Evolutionary conservation across 2,797 vertebrate genomes (phyloP), one percentile per base, ranked within the genome.

Genomic region (Diceros bicornis): DNA sequence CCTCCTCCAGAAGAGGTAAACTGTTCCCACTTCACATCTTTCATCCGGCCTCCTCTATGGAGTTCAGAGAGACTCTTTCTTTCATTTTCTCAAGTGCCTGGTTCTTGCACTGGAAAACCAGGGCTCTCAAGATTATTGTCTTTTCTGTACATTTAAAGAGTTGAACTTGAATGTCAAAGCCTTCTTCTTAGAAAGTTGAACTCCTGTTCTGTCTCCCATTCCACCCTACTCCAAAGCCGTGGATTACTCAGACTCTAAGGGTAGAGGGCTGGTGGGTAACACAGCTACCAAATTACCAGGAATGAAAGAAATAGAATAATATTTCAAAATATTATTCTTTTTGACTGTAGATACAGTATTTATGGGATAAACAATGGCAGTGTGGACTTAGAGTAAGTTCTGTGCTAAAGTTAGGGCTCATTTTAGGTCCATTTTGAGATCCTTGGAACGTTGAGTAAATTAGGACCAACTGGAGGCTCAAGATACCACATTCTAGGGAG

Each of bases 91-190:
- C 79, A 85, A 75, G 62, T 37, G 52, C 47, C 34, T 77, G 34
- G 14, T n/a, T 82, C 59, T 81, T 57, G 18, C 6, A 16, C 34
- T 52, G 50, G 37, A 93, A 95, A 93, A 85, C 41, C 57, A 78
- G 44, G 23, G 32, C 78, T 82, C 75, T 94, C 50, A 77, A 86
- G 68, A 72, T 86, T 74, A 82, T 47, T 50, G 11, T 85, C 68
- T 86, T 89, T 34, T 86, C 71, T 85, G 84, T 75, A 89, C 94
- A 95, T 92, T 95, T 52, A 75, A 94, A 83, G 91, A 62, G 37
- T 74, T 87, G 72, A 77, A 89, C 72, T 92, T 95, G 66, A 95
- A 86, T 82, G 59, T 96, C 87, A 88, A 97, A 86, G 21, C 7
- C 23, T 34, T 25, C 32, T 77, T 94, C 57, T 64, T 93, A 62